Evolutionary conservation across 2,888 invertebrate species (phyloP).

Genomic region (Sabatieria punctata): DNA sequence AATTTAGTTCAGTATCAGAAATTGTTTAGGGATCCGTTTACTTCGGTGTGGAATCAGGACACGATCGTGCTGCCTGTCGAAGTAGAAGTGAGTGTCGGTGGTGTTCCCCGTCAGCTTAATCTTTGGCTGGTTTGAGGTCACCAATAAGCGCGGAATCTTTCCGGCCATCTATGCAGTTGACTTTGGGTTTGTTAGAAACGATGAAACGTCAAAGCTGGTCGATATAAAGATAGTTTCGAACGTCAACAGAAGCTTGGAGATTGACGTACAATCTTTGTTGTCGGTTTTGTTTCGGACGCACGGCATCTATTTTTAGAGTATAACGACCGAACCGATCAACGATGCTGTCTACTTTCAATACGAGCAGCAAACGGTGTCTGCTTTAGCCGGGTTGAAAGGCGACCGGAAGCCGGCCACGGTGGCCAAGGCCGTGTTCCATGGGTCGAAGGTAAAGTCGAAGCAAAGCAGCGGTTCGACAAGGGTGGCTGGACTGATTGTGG

Average conservation of each 20-base stretch:
- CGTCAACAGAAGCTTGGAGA: slow-evolving; percentile 47
- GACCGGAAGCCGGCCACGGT: slow-evolving; percentile 13
- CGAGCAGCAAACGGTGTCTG: slow-evolving; percentile 41
- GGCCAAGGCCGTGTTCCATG: slow-evolving; percentile 21
- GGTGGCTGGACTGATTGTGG: slow-evolving; percentile 32
- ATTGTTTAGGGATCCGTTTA: no score
- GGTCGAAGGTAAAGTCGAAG: slow-evolving; percentile 9
- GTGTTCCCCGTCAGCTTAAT: slow-evolving; percentile 3
- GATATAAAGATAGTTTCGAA: slow-evolving; percentile 52
- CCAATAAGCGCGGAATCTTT: slow-evolving; percentile 48
- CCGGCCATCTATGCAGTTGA: slow-evolving; percentile 58
- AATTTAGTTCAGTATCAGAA: no score
- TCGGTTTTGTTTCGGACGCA: slow-evolving; percentile 2
- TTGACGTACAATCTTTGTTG: slow-evolving; percentile 41
- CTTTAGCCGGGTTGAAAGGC: neutral
- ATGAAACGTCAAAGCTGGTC: slow-evolving; percentile 46
- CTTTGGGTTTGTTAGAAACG: slow-evolving; percentile 59
- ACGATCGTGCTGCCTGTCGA: slow-evolving; percentile 58
- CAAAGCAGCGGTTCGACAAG: slow-evolving; percentile 10
- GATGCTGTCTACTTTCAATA: slow-evolving; percentile 51
- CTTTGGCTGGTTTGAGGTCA: slow-evolving; percentile 16
- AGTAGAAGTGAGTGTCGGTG: slow-evolving; percentile 51
- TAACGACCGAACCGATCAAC: slow-evolving; percentile 42
- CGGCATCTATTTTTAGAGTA: slow-evolving; percentile 14
- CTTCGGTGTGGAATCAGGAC: no score